Evolutionary conservation across 1,140 invertebrate species (phyloP).

Genomic region (Drosophila truncata): DNA sequence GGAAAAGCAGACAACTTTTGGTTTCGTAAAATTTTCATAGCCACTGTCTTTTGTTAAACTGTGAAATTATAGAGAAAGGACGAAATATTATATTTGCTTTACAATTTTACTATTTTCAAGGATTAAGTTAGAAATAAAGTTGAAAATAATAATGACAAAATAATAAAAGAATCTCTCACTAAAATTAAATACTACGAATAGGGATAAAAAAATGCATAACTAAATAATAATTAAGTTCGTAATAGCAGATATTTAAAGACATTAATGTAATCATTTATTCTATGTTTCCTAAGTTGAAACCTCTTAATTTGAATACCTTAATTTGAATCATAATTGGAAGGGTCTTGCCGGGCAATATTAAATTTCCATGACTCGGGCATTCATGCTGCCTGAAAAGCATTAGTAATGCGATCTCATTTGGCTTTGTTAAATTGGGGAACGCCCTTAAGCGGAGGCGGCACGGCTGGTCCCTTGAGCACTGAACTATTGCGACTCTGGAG

Average conservation of each 20-base stretch:
- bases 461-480: neutral
- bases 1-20: neutral
- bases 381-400: slow-evolving; percentile 19
- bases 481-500: neutral
- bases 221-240: too few relatives aligned
- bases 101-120: neutral
- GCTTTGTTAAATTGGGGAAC: slow-evolving; percentile 17
- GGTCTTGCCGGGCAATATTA: neutral
- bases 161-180: too few relatives aligned
- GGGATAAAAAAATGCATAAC: too few relatives aligned
- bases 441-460: neutral
- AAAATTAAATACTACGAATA: too few relatives aligned
- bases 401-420: slow-evolving; percentile 43
- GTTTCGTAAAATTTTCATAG: neutral
- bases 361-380: slow-evolving; percentile 8
- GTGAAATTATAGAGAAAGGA: neutral
- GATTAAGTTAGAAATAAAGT: neutral
- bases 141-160: too few relatives aligned
- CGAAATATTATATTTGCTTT: neutral
- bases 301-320: neutral
- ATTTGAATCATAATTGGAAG: neutral
- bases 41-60: neutral
- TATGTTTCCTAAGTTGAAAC: too few relatives aligned
- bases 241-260: too few relatives aligned
- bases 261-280: too few relatives aligned